Evolutionary conservation across 1,140 invertebrate genomes (phyloP), one percentile per base, ranked within the genome.

Genomic region (Eupeodes corollae): DNA sequence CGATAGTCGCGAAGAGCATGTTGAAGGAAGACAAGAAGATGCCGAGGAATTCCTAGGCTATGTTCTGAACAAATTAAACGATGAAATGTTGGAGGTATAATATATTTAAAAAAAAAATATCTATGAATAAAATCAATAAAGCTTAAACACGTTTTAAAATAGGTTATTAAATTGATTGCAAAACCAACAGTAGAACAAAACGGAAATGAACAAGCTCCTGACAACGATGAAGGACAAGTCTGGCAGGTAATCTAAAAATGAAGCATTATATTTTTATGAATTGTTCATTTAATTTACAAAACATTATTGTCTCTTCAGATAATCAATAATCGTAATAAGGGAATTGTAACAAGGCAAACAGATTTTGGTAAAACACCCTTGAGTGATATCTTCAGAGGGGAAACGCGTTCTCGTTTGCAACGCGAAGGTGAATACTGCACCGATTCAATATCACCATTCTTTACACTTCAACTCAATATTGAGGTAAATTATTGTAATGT

Each of bases 1-100:
- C 44, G 83, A 87, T 10, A 79, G 85, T 18, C 76, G 79, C 31
- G 80, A 80, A 32, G 81, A 81, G 51, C 77, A 87, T 49, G 63
- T 62, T 0, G 85, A 88, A 70, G 89, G 88, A 6, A 70, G 88
- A 9, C 90, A 96, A 64, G 91, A 96, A 68, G 92, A 96, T 72
- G 92, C 92, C 1, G 92, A 96, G 68, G 92, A 96, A 60, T 96
- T 96, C 69, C 74, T 96, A 2, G 86, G 87, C 12, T 92, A 86
- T 70, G 74, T 97, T 41, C 75, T 96, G 2, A 96, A 97, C 70
- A 86, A 86, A 30, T 77, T 97, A 31, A 92, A 95, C 68, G 93
- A 97, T 69, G 93, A 97, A 73, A 95, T 98, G 91, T 70, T 91
- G 0, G 86, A 91, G 70, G 83, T 88, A 60, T 52, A 57, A 53